A percentile compares a stretch with the other conserved stretches of the same genome.
phyloP scores from a whole-genome alignment of 2,113 vertebrate species.

The Notiomystis cincta region DNA sequence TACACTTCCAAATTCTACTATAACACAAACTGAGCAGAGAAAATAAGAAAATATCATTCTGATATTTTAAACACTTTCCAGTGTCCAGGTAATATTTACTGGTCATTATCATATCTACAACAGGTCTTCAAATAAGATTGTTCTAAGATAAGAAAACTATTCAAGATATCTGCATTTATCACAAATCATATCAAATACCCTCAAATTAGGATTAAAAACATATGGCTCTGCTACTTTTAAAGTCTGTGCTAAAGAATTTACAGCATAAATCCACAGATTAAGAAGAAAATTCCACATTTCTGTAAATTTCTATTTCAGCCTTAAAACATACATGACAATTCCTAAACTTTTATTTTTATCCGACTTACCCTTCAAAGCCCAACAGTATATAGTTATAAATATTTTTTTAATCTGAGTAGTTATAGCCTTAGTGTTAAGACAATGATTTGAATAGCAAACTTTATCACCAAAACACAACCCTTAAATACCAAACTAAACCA shows the following conservation, averaged over 20 bases:
- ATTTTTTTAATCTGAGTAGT: neutral
- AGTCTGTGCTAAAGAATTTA: neutral
- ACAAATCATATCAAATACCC: neutral
- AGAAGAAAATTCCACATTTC: neutral
- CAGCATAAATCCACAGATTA: neutral
- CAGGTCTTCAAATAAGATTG: neutral
- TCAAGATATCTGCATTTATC: neutral
- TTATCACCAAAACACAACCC: neutral
- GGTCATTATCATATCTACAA: neutral
- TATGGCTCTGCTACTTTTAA: neutral
- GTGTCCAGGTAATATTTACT: neutral
- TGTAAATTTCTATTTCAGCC: neutral
- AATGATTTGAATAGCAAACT: neutral
- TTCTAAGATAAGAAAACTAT: neutral
- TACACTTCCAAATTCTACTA: neutral
- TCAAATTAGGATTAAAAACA: neutral
- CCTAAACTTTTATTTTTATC: neutral
- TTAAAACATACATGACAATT: neutral
- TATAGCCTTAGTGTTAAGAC: neutral
- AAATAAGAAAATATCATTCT: neutral
- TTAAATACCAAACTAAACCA: neutral
- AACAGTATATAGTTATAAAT: neutral
- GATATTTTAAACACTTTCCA: neutral
- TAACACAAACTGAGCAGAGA: neutral
- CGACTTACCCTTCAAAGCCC: neutral